phyloP scores from a whole-genome alignment of 2,888 invertebrate species.

The Phaonia tiefii region DNA sequence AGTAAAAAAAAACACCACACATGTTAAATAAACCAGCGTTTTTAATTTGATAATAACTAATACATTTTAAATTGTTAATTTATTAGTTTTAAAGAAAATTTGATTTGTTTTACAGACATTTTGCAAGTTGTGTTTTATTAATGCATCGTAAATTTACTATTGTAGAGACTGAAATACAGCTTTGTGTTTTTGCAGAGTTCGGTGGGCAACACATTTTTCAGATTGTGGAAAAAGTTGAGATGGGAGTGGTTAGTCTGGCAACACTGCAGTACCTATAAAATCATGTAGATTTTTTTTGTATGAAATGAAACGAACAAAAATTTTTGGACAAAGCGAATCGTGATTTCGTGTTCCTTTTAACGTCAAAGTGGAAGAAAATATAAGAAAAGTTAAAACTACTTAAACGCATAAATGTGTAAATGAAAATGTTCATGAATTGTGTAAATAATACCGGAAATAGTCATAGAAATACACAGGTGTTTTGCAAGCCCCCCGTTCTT shows the following conservation, averaged over 20 bases:
- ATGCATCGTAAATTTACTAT: no score
- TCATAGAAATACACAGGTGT: conserved; percentile 59
- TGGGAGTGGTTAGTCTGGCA: conserved; percentile 35
- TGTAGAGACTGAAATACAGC: no score
- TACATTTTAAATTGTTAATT: no score
- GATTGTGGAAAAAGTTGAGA: conserved; percentile 53
- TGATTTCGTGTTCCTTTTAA: conserved; percentile 41
- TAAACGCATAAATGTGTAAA: conserved; percentile 5
- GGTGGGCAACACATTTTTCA: conserved; percentile 27
- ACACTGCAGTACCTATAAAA: conserved; percentile 11
- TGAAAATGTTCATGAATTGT: conserved; percentile 54
- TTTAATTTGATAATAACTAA: no score
- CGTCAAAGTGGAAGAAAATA: conserved; percentile 12
- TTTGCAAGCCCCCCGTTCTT: conserved; percentile 27
- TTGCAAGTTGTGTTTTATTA: no score
- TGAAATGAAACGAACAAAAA: conserved; percentile 35
- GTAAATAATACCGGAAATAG: conserved; percentile 40
- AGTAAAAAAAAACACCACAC: no score
- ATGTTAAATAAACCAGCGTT: no score
- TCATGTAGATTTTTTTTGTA: conserved; percentile 59
- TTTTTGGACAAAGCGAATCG: conserved; percentile 55
- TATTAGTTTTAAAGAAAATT: no score
- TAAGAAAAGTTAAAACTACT: conserved; percentile 31
- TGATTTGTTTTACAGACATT: no score
- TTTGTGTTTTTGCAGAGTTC: no score